Base-by-base conservation (phyloP, 2,888 invertebrate species). In the Chromoteleia sp. region DNA sequence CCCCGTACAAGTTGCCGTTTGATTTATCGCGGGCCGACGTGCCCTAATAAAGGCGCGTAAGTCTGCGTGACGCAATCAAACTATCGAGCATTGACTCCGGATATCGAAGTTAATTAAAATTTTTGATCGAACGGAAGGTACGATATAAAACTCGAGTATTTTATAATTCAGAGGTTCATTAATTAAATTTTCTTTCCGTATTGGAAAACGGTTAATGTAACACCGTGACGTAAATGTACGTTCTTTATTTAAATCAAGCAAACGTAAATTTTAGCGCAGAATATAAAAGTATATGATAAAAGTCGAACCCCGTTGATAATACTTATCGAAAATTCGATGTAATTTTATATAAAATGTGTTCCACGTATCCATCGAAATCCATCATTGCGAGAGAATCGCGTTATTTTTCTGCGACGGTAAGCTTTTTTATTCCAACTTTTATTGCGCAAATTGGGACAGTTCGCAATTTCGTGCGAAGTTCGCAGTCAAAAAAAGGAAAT, bases 401-500 rank as follows among this genome's bases (percentile, higher is more conserved):
- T 54, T 67, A 54, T 67, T 67, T 67, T 67, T 33, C 54, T 54
- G n/a, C 29, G 12, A 29, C 6, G 63, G 7, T 1, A 8, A 54
- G 43, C 67, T 67, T 67, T 52, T 36, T 39, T 52, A 7, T 7
- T 7, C 8, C 43, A 33, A 70, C 70, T 70, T 70, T 70, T 70
- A 58, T 56, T 45, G 56, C 48, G 45, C 67, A 30, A 70, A 70
- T 70, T 70, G 43, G 56, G 58, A 70, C 36, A 70, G 56, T 70
- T 70, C 41, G 58, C 43, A 52, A 70, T 56, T 56, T 33, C 54
- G 36, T 15, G 33, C 14, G 56, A 56, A 45, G 33, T 58, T 58
- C 45, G 12, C n/a, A 30, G 39, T 17, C 30, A 7, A 8, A 43
- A 17, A 21, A 21, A 19, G 45, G 45, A 45, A 58, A 70, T 43